Conservation (phyloP, 1,140 invertebrate species). For the Zaprionus camerounensis region DNA sequence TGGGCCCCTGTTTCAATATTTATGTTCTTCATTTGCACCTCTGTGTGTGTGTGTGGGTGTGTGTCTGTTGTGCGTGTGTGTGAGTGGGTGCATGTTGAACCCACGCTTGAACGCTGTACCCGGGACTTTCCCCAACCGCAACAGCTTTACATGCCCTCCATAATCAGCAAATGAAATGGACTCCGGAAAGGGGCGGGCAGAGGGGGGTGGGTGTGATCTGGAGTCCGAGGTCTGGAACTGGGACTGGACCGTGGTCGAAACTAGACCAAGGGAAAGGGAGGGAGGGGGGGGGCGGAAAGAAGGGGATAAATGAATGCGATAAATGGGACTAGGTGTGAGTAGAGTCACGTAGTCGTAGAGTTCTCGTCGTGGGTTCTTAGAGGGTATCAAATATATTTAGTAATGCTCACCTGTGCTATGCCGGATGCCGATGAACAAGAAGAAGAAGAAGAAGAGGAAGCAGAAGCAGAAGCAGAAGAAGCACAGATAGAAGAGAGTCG, state of each 20-base stretch:
- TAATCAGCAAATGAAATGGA: background rate
- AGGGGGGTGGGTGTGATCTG: background rate
- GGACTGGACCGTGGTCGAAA: no score
- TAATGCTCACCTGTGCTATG: constrained; percentile 31
- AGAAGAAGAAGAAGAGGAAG: constrained; percentile 16
- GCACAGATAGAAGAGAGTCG: constrained; percentile 2
- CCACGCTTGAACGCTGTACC: constrained; percentile 12
- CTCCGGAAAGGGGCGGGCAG: no score
- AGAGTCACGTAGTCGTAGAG: constrained; percentile 44
- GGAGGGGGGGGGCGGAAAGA: background rate
- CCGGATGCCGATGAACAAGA: constrained; percentile 30
- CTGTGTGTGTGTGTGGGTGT: no score
- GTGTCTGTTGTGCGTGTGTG: background rate
- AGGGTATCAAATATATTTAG: background rate
- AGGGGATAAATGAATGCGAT: constrained; percentile 24
- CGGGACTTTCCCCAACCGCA: constrained; percentile 38
- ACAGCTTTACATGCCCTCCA: constrained; percentile 5
- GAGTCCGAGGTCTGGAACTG: background rate
- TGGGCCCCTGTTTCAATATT: background rate
- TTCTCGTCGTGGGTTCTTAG: no score
- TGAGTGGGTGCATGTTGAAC: constrained; percentile 4
- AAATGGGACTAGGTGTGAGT: constrained; percentile 38
- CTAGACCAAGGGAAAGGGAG: background rate
- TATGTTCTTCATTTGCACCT: constrained; percentile 4
- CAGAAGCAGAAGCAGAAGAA: background rate